Conservation (phyloP, 35 echinoderm and acorn worm species). For the Apostichopus californicus region DNA sequence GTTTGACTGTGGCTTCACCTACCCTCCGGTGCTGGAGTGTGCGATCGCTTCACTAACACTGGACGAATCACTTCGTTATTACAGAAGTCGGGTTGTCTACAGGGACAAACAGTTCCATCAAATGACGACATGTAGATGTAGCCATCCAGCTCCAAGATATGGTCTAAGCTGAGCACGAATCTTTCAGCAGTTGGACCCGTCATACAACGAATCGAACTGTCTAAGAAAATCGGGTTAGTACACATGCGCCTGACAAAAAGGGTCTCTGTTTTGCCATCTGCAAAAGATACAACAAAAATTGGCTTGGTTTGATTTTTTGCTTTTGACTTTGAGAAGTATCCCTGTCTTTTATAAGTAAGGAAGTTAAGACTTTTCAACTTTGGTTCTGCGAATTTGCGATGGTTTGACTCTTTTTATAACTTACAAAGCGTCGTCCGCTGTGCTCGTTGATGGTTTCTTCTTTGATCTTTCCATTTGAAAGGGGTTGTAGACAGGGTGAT, state of each 20-base stretch:
- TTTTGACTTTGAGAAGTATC: no score
- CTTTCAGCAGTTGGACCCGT: background rate
- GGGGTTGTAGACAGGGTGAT: no score
- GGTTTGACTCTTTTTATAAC: no score
- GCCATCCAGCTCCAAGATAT: background rate
- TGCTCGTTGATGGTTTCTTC: no score
- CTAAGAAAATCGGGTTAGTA: background rate
- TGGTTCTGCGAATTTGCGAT: no score
- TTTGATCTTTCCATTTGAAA: no score
- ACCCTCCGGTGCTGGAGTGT: background rate
- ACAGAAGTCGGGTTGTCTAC: background rate
- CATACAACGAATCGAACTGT: background rate
- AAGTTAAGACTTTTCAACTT: no score
- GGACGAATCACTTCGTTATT: background rate
- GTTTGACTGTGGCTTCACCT: background rate
- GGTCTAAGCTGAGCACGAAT: background rate
- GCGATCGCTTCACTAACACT: background rate
- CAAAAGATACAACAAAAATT: no score
- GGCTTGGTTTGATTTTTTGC: no score
- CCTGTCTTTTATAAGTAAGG: no score
- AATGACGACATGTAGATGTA: background rate
- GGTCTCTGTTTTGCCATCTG: background rate
- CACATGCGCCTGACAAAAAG: background rate
- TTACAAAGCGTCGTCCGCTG: no score
- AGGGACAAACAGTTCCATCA: conserved; percentile 18